Evolutionary conservation across 2,113 vertebrate genomes (phyloP).

Genomic region (Sturnira hondurensis): DNA sequence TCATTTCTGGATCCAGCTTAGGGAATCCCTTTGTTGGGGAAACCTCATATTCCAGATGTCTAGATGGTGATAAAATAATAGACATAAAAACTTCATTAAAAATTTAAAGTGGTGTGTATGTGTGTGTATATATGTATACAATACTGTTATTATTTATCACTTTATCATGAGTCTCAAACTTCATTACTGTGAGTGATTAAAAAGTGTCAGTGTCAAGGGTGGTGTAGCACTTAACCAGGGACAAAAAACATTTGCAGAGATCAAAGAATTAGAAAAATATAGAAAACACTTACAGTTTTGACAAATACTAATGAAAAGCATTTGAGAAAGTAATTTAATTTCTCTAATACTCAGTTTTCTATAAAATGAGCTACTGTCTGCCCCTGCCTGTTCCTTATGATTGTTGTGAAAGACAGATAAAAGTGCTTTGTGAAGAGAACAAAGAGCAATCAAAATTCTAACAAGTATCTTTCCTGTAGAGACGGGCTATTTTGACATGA

Average conservation of each 20-base stretch:
- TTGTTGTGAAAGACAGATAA: background rate
- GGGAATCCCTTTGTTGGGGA: background rate
- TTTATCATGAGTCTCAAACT: background rate
- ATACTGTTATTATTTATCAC: background rate
- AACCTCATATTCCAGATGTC: background rate
- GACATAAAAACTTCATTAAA: background rate
- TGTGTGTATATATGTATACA: background rate
- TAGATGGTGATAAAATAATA: background rate
- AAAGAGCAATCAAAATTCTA: background rate
- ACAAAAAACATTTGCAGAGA: constrained; percentile 6
- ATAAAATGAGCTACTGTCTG: background rate
- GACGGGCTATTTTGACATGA: background rate
- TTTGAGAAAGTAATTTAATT: background rate
- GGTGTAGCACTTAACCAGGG: background rate
- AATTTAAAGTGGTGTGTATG: background rate
- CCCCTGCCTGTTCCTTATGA: background rate
- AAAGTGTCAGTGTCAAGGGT: background rate
- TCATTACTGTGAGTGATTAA: background rate
- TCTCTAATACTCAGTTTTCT: background rate
- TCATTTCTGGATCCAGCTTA: background rate
- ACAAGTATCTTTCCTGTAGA: background rate
- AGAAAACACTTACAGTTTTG: background rate
- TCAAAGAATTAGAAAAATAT: constrained; percentile 6
- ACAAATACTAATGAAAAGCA: background rate
- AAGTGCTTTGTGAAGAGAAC: background rate